Evolutionary conservation across 2,797 vertebrate species (phyloP).

Genomic region (Leucoraja ocellata): DNA sequence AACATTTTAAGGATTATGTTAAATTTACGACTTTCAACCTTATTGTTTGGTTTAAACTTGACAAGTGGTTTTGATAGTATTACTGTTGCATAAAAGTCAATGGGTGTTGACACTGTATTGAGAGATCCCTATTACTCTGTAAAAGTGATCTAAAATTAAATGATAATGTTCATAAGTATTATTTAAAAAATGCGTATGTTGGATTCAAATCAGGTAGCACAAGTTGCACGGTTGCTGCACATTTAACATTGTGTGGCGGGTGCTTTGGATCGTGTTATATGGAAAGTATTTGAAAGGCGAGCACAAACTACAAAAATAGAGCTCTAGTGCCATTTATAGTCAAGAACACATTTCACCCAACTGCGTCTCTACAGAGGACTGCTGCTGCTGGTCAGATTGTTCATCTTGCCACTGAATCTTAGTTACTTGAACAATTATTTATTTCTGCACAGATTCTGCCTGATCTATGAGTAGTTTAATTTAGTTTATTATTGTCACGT

Average conservation of each 20-base stretch:
- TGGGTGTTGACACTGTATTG: not conserved
- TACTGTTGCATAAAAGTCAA: not conserved
- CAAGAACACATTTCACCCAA: not conserved
- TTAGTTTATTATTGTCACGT: too few species aligned
- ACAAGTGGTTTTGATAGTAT: not conserved
- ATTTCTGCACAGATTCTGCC: not conserved
- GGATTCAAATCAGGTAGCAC: conserved; percentile 10
- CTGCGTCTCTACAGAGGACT: not conserved
- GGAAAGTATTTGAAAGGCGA: not conserved
- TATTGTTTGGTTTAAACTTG: too few species aligned
- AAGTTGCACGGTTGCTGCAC: not conserved
- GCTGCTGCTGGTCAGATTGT: not conserved
- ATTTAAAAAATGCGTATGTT: not conserved
- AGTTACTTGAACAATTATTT: not conserved
- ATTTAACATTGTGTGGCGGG: not conserved
- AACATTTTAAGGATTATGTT: too few species aligned
- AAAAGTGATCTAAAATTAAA: not conserved
- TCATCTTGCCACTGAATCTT: not conserved
- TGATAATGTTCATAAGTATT: not conserved
- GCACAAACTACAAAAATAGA: not conserved
- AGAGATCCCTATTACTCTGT: not conserved
- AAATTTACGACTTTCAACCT: too few species aligned
- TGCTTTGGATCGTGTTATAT: not conserved
- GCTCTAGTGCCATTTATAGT: not conserved
- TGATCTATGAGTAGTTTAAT: too few species aligned